These are phyloP conservation scores for Patagioenas fasciata DNA, from an alignment of 2,113 vertebrate genomes.

Conservation along the genomic window DNA sequence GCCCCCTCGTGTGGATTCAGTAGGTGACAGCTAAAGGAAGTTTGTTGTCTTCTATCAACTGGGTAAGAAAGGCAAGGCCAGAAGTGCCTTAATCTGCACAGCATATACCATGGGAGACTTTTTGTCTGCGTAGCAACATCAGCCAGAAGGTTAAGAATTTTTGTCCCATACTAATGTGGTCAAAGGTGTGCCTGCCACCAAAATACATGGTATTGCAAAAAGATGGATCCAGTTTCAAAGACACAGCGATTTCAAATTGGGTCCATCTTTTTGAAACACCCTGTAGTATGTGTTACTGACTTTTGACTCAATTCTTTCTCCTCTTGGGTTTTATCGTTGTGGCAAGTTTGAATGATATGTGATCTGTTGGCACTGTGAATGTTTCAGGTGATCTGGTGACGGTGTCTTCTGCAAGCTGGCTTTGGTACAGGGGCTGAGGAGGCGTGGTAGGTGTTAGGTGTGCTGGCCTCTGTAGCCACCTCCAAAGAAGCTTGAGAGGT, in stretches of 20 bases:
- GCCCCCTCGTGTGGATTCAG: not conserved
- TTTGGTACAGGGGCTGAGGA: not conserved
- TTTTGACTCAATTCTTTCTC: not conserved
- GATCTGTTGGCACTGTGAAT: not conserved
- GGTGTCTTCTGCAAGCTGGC: not conserved
- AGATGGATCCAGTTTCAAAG: too few relatives aligned
- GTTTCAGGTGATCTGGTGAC: not conserved
- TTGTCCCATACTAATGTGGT: not conserved
- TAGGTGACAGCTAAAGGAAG: not conserved
- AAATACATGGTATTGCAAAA: not conserved
- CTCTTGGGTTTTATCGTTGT: not conserved
- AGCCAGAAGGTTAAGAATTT: not conserved
- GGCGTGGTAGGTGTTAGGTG: not conserved
- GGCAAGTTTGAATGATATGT: not conserved
- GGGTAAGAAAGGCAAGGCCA: not conserved
- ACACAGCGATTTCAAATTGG: too few relatives aligned
- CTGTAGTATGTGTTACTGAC: not conserved
- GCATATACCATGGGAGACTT: not conserved
- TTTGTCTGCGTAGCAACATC: not conserved
- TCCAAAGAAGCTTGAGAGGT: not conserved
- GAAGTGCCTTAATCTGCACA: not conserved
- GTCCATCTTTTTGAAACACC: too few relatives aligned
- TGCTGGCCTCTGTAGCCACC: not conserved
- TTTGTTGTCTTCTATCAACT: not conserved
- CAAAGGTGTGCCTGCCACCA: not conserved